phyloP scores from a whole-genome alignment of 2,113 vertebrate genomes.

The Tupaia tana region DNA sequence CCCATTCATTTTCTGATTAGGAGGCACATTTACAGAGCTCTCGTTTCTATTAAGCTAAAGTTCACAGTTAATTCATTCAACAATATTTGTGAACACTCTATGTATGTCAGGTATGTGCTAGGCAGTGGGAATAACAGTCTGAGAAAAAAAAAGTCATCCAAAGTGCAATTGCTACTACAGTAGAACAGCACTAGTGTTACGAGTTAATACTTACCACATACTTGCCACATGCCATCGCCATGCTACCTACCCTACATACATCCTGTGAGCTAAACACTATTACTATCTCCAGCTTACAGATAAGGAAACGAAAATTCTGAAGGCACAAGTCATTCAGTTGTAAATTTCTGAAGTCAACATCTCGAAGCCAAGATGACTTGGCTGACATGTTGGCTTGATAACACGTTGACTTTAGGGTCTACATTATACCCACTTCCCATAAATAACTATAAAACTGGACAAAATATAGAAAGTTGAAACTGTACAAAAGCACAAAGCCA shows the following conservation, averaged over 20 bases:
- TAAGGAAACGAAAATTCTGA: conserved; percentile 1
- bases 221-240: background rate
- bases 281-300: background rate
- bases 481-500: background rate
- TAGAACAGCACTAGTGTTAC: background rate
- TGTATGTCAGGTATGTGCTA: background rate
- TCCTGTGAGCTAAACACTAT: background rate
- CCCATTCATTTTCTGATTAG: conserved; percentile 27
- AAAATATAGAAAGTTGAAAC: background rate
- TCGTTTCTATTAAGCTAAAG: conserved; percentile 13
- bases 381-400: too few species aligned
- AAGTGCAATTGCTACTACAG: background rate
- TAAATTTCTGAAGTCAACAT: background rate
- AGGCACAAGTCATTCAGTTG: background rate
- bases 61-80: conserved; percentile 44
- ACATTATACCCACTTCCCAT: background rate
- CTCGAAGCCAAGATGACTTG: background rate
- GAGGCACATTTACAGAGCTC: conserved; percentile 15
- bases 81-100: conserved; percentile 3
- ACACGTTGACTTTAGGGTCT: background rate
- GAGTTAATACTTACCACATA: background rate
- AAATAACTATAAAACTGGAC: background rate
- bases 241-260: background rate
- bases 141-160: background rate
- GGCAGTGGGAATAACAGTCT: background rate